phyloP scores from a whole-genome alignment of 1,140 invertebrate species.

The Zaprionus taronus region DNA sequence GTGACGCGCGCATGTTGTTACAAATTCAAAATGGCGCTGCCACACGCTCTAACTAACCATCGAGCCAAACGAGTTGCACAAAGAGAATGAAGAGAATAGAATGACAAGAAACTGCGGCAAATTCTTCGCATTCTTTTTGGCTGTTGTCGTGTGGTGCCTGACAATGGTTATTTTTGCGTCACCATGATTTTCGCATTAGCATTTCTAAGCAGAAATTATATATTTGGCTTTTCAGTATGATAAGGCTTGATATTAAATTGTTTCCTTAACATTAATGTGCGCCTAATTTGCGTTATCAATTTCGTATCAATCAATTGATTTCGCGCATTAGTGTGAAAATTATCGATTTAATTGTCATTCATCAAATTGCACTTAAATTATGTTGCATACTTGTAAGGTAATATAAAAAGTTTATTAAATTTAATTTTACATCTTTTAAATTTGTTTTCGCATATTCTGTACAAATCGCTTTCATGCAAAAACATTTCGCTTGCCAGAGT shows the following conservation, averaged over 20 bases:
- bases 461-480: slow-evolving; percentile 6
- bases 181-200: not conserved
- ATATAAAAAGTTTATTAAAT: no score
- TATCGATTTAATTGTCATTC: not conserved
- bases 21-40: slow-evolving; percentile 76
- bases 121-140: slow-evolving; percentile 21
- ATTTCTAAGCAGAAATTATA: not conserved
- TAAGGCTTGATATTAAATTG: not conserved
- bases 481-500: not conserved
- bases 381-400: not conserved
- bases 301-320: not conserved
- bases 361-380: not conserved
- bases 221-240: not conserved
- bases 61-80: slow-evolving; percentile 53
- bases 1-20: slow-evolving; percentile 74
- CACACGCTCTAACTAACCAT: slow-evolving; percentile 68
- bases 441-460: not conserved
- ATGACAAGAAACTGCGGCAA: slow-evolving; percentile 20
- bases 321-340: not conserved
- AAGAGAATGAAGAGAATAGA: not conserved
- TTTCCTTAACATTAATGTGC: not conserved
- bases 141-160: not conserved
- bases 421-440: not conserved
- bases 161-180: not conserved
- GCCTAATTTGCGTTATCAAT: not conserved